Conservation (phyloP, 2,888 invertebrate genomes). For the Teinopalpus imperialis region DNA sequence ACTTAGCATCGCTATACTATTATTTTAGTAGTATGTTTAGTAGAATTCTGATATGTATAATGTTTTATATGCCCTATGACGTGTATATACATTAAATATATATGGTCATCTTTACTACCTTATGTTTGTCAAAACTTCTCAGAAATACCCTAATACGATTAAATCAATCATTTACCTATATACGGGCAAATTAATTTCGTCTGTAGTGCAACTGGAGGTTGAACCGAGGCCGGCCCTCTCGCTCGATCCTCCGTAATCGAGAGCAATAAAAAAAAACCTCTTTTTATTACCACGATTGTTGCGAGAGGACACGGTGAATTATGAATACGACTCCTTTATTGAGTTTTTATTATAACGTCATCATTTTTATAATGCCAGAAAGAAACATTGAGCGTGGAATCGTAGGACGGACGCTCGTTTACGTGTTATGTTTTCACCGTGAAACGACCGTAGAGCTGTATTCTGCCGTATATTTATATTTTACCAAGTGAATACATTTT, state of each 20-base stretch:
- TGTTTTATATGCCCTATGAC: too few species aligned
- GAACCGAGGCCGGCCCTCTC: slow-evolving; percentile 49
- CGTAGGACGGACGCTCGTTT: slow-evolving; percentile 28
- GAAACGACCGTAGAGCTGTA: slow-evolving; percentile 29
- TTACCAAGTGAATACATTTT: slow-evolving; percentile 50
- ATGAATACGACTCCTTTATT: slow-evolving; percentile 50
- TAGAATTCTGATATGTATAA: too few species aligned
- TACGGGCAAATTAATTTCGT: slow-evolving; percentile 56
- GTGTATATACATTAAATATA: slow-evolving; percentile 39
- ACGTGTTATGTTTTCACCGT: slow-evolving; percentile 38
- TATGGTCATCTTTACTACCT: slow-evolving; percentile 29
- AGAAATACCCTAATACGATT: slow-evolving; percentile 43
- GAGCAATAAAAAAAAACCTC: slow-evolving; percentile 40
- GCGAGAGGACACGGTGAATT: slow-evolving; percentile 54
- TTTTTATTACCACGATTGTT: slow-evolving; percentile 48
- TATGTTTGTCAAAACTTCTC: slow-evolving; percentile 34
- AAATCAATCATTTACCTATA: slow-evolving; percentile 46
- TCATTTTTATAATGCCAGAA: slow-evolving; percentile 55
- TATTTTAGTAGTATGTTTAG: too few species aligned
- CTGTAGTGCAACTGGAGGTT: slow-evolving; percentile 35
- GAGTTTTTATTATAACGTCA: slow-evolving; percentile 48
- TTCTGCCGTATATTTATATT: slow-evolving; percentile 42
- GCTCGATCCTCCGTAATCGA: slow-evolving; percentile 40
- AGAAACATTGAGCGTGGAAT: slow-evolving; percentile 27
- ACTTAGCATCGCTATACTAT: too few species aligned